phyloP scores from a whole-genome alignment of 2,888 invertebrate species.

The Plebejus anna region DNA sequence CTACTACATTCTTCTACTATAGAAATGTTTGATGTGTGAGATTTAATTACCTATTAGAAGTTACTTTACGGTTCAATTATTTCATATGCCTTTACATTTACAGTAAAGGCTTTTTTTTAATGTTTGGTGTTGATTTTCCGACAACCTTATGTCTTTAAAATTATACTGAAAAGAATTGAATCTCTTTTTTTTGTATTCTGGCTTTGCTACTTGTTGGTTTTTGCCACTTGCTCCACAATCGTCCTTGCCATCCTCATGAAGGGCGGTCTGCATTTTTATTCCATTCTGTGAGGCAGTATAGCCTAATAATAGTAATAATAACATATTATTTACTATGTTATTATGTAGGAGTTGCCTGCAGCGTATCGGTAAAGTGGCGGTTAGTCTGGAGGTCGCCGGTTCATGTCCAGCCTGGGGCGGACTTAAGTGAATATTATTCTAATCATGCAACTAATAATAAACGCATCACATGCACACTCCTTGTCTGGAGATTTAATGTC shows the following conservation, averaged over 20 bases:
- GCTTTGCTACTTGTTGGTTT: too few species aligned
- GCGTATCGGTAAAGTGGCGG: slow-evolving; percentile 20
- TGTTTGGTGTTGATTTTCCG: too few species aligned
- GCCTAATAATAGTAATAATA: not conserved
- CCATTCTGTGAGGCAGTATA: not conserved
- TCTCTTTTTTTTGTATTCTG: too few species aligned
- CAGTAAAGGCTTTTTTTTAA: not conserved
- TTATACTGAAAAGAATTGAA: too few species aligned
- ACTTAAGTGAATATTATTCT: slow-evolving; percentile 22
- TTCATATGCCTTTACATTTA: not conserved
- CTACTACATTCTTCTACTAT: too few species aligned
- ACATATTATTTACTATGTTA: slow-evolving; percentile 1
- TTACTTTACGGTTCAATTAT: not conserved
- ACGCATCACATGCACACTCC: slow-evolving; percentile 4
- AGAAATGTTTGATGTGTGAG: not conserved
- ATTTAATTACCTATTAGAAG: not conserved
- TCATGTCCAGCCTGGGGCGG: slow-evolving; percentile 10
- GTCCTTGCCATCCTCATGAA: too few species aligned
- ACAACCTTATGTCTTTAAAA: too few species aligned
- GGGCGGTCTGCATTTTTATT: too few species aligned
- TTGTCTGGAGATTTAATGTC: not conserved
- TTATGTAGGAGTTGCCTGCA: slow-evolving; percentile 14
- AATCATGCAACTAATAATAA: slow-evolving; percentile 5
- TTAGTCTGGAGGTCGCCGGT: slow-evolving; percentile 9
- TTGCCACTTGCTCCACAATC: too few species aligned